These are phyloP conservation scores for Microcebus jonahi DNA, from an alignment of 2,113 vertebrate genomes.

Conservation along the genomic window DNA sequence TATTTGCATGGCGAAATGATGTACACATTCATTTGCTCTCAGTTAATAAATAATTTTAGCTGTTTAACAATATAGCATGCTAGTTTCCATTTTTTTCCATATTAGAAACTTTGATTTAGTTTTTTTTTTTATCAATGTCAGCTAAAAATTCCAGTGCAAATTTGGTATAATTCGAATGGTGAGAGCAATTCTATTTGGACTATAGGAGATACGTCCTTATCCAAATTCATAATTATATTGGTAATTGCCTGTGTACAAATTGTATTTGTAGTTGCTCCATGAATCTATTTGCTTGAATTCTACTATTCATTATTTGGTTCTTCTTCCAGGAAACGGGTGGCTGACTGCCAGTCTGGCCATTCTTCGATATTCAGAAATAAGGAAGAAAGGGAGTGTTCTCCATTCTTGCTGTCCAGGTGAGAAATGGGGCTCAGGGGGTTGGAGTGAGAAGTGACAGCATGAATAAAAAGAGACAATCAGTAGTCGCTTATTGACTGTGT, in stretches of 20 bases:
- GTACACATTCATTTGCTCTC: background rate
- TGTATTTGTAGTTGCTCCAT: background rate
- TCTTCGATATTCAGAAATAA: background rate
- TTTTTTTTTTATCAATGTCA: background rate
- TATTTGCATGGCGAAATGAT: background rate
- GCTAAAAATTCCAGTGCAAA: background rate
- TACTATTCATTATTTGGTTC: background rate
- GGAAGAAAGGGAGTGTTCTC: background rate
- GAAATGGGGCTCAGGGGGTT: background rate
- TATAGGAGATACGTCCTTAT: background rate
- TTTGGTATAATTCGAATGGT: background rate
- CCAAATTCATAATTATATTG: slow-evolving; percentile 18
- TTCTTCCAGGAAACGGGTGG: background rate
- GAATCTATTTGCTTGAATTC: background rate
- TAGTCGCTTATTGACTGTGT: background rate
- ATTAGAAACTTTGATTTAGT: slow-evolving; percentile 25
- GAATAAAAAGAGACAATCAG: background rate
- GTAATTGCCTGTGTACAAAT: background rate
- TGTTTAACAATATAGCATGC: background rate
- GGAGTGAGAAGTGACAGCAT: background rate
- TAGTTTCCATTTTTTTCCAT: background rate
- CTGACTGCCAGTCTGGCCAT: background rate
- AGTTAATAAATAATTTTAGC: background rate
- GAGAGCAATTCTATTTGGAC: background rate
- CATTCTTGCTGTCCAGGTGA: background rate